Evolutionary conservation across 2,888 invertebrate genomes (phyloP).

Genomic region (Bedellia somnulentella): DNA sequence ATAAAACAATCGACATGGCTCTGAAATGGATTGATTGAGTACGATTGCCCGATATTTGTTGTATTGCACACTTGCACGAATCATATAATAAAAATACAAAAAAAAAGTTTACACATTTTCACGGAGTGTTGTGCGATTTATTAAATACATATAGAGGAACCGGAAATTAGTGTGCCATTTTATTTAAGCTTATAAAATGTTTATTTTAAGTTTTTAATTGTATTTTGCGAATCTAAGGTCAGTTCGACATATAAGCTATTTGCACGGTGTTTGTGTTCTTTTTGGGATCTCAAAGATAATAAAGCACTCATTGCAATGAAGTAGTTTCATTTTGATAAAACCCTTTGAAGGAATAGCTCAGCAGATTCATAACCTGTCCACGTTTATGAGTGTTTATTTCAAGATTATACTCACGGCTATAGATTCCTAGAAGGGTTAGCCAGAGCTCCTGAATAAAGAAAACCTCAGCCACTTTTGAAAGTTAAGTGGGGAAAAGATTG

Average conservation of each 20-base stretch:
- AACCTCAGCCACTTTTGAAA: no score
- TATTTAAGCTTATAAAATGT: constrained; percentile 8
- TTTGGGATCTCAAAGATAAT: constrained; percentile 61
- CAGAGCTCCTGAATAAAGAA: no score
- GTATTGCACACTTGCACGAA: constrained; percentile 28
- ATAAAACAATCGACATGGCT: no score
- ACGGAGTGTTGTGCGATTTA: constrained; percentile 21
- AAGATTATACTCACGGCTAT: neutral
- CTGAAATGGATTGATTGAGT: no score
- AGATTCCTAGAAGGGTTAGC: neutral
- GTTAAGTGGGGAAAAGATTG: no score
- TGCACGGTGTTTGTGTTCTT: constrained; percentile 53
- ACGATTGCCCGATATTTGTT: no score
- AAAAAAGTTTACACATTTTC: constrained; percentile 19
- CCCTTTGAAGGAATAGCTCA: no score
- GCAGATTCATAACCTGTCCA: no score
- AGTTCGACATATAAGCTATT: constrained; percentile 23
- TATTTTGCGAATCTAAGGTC: constrained; percentile 28
- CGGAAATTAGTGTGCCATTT: no score
- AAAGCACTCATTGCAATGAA: constrained; percentile 35
- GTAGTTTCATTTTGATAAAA: neutral
- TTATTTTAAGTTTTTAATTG: constrained; percentile 2
- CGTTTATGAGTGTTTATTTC: no score
- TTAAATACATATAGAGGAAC: no score
- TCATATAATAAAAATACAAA: constrained; percentile 27